Base-by-base conservation (phyloP, 1,140 invertebrate genomes). In the Andrena cerasifolii region DNA sequence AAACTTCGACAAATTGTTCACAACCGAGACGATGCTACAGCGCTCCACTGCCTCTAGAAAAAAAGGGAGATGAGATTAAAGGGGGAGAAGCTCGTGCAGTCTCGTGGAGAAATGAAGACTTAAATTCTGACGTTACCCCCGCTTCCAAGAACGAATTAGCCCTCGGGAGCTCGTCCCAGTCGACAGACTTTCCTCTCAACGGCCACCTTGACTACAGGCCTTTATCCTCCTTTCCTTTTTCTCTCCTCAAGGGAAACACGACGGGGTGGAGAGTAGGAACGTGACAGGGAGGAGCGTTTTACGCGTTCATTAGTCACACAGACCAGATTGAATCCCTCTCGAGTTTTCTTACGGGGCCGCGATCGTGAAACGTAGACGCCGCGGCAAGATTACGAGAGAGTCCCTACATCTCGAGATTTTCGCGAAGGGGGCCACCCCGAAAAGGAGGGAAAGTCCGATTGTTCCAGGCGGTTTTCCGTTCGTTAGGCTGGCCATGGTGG, bases 301-400 rank as follows among this genome's bases (percentile, higher is more conserved):
- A 90, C 89, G 87, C 84, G 84, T 89, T 90, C 88, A 88, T 90
- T 90, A 90, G 88, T 88, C 86, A 89, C 84, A 83, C 85, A 86
- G 75, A 79, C 80, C 83, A 83, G 86, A 89, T 90, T 89, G 87
- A 89, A 89, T 89, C 88, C 77, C 84, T 86, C 76, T 82, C 36
- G 66, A 72, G 83, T 62, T 71, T 76, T 65, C 71, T 72, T 84
- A 43, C 16, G 10, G 58, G 10, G 68, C 61, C 49, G 63, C 43
- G 53, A 67, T 79, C 66, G 53, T 53, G 61, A 58, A 53, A 62
- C 61, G 58, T n/a, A 45, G 33, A 54, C 40, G 18, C 16, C 31
- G 26, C 21, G 26, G 36, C 5, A 36, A 74, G 54, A 40, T 80
- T 77, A 67, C 45, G 66, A 45, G 70, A 70, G 24, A 66, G 73